These are phyloP conservation scores for Salvelinus namaycush DNA, from an alignment of 2,113 vertebrate species.

Conservation along the genomic window DNA sequence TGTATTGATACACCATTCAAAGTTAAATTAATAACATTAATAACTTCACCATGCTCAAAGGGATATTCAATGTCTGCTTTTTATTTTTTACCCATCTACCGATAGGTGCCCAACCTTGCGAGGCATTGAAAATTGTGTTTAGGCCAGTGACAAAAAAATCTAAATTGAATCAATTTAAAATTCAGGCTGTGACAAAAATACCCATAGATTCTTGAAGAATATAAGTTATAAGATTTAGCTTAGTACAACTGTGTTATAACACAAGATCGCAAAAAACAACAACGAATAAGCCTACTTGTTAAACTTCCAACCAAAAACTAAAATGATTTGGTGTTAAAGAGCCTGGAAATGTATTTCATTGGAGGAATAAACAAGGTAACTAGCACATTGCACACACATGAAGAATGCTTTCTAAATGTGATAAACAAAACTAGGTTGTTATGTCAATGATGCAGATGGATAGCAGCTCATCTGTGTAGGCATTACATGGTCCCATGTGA, in stretches of 20 bases:
- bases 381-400: not conserved
- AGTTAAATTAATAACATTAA: too few relatives aligned
- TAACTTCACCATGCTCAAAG: too few relatives aligned
- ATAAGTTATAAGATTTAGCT: not conserved
- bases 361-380: not conserved
- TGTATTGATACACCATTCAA: too few relatives aligned
- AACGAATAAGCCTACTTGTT: not conserved
- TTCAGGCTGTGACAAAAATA: not conserved
- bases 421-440: conserved; percentile 11
- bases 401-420: not conserved
- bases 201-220: not conserved
- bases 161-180: too few relatives aligned
- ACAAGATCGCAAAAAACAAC: not conserved
- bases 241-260: not conserved
- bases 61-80: too few relatives aligned
- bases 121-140: too few relatives aligned
- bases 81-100: too few relatives aligned
- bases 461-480: conserved; percentile 49
- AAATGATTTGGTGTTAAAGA: not conserved
- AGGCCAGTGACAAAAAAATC: too few relatives aligned
- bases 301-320: not conserved
- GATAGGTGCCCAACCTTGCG: too few relatives aligned
- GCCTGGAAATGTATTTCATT: not conserved
- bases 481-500: conserved; percentile 36
- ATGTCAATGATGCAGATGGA: conserved; percentile 28